Conservation (phyloP, 2,888 invertebrate genomes). For the Sesia bembeciformis region DNA sequence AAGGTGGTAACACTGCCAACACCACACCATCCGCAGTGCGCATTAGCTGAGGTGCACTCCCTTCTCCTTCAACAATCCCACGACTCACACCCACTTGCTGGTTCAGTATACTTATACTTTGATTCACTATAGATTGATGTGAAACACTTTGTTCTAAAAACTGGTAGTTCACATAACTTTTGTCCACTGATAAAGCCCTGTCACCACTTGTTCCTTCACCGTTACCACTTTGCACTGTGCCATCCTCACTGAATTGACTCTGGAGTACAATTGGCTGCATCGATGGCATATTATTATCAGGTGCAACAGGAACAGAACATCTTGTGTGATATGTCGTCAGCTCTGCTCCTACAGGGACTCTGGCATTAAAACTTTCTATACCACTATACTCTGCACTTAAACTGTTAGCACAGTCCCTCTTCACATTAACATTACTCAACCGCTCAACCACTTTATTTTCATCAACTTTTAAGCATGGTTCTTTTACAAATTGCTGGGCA, state of each 20-base stretch:
- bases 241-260: constrained; percentile 51
- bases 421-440: constrained; percentile 23
- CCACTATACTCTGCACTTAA: constrained; percentile 32
- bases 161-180: constrained; percentile 68
- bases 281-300: constrained; percentile 46
- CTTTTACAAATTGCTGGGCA: constrained; percentile 42
- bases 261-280: constrained; percentile 42
- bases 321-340: constrained; percentile 43
- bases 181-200: constrained; percentile 47
- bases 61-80: constrained; percentile 47
- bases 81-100: constrained; percentile 64
- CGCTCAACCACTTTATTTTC: constrained; percentile 30
- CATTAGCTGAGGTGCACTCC: constrained; percentile 49
- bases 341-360: constrained; percentile 37
- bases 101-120: constrained; percentile 68
- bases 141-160: constrained; percentile 70
- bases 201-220: constrained; percentile 48
- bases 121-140: constrained; percentile 68
- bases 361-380: constrained; percentile 42
- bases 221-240: constrained; percentile 39
- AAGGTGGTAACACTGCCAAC: constrained; percentile 55
- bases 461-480: constrained; percentile 33
- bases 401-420: constrained; percentile 37
- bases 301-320: constrained; percentile 33
- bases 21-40: constrained; percentile 65